phyloP scores from a whole-genome alignment of 2,888 invertebrate genomes.

The Drosophila nr. perissopoda region DNA sequence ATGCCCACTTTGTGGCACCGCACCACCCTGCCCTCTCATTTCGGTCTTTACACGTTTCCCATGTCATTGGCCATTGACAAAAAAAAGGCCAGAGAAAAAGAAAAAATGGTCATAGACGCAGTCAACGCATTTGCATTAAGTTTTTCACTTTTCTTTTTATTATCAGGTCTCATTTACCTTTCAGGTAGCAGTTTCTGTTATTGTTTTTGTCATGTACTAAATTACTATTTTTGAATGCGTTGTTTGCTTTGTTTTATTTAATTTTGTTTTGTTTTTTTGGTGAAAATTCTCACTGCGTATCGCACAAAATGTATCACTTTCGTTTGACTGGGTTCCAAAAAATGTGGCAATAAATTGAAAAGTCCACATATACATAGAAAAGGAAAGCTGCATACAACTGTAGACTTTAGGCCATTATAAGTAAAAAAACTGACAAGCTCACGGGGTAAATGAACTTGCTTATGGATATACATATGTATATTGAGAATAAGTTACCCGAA shows the following conservation, averaged over 20 bases:
- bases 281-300: constrained; percentile 68
- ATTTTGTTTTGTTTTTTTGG: constrained; percentile 41
- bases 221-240: constrained; percentile 72
- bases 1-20: constrained; percentile 11
- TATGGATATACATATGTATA: background rate
- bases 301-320: constrained; percentile 68
- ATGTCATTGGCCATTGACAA: constrained; percentile 48
- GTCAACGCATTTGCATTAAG: constrained; percentile 60
- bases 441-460: constrained; percentile 13
- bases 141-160: constrained; percentile 64
- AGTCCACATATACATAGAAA: constrained; percentile 35
- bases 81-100: constrained; percentile 2
- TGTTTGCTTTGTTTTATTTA: constrained; percentile 33
- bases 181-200: constrained; percentile 40
- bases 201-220: constrained; percentile 54
- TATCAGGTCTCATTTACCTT: constrained; percentile 62
- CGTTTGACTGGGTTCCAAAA: constrained; percentile 71
- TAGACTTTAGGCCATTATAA: constrained; percentile 4
- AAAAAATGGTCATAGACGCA: background rate
- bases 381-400: constrained; percentile 31
- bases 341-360: constrained; percentile 46
- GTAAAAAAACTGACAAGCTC: background rate
- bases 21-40: constrained; percentile 18
- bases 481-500: background rate
- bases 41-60: constrained; percentile 48